Percentiles rank a stretch among this genome's conserved stretches.
Evolutionary conservation across 2,888 invertebrate species (phyloP).

Genomic region (Drosophila pseudotakahashii): DNA sequence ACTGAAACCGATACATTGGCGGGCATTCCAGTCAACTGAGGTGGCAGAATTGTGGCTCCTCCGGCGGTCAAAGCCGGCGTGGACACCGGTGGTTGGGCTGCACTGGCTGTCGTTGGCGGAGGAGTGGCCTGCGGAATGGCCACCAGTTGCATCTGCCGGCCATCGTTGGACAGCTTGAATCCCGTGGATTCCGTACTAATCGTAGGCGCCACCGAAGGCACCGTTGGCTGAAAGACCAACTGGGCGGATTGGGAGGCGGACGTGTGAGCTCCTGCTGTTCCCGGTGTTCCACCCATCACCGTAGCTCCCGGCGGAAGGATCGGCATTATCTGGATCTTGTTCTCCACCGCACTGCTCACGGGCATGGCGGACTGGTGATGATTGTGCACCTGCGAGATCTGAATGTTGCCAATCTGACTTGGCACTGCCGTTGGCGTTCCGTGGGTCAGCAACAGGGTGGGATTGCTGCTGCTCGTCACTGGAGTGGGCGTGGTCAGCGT

Average conservation of each 20-base stretch:
- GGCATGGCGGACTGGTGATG: constrained; percentile 72
- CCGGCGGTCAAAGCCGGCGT: constrained; percentile 51
- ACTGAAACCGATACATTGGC: constrained; percentile 80
- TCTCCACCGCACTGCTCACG: constrained; percentile 83
- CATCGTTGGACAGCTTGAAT: constrained; percentile 71
- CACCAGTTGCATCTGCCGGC: constrained; percentile 79
- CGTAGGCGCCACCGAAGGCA: constrained; percentile 41
- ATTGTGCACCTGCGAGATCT: constrained; percentile 83
- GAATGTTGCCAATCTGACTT: constrained; percentile 85
- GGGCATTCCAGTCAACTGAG: constrained; percentile 73
- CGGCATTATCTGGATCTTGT: constrained; percentile 85
- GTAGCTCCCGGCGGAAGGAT: constrained; percentile 79
- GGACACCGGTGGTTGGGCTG: constrained; percentile 40
- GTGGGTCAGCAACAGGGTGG: constrained; percentile 59
- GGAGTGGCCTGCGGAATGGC: constrained; percentile 69
- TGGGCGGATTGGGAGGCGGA: constrained; percentile 51
- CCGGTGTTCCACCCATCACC: constrained; percentile 67
- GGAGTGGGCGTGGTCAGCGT: constrained; percentile 53
- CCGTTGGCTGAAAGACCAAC: constrained; percentile 61
- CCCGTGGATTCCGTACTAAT: constrained; percentile 53
- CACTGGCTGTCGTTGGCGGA: constrained; percentile 36
- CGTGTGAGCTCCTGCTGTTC: constrained; percentile 36
- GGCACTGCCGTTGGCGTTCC: constrained; percentile 81
- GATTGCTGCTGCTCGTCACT: constrained; percentile 57
- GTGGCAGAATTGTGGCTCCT: constrained; percentile 65